Conservation (phyloP, 1,140 invertebrate genomes). For the Aplysia californica region DNA sequence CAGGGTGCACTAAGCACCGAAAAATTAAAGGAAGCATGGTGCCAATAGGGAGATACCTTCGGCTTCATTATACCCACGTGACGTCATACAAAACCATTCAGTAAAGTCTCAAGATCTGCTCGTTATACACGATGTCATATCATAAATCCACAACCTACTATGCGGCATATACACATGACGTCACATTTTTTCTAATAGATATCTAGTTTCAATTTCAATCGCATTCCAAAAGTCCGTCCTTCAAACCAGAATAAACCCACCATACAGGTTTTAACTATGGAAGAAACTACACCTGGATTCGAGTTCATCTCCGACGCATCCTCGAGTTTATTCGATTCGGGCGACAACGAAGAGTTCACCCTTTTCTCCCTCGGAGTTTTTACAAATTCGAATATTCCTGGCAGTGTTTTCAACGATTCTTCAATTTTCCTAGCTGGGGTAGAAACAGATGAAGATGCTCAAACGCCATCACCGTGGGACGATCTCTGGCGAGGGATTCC, state of each 20-base stretch:
- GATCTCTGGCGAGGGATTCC: conserved; percentile 56
- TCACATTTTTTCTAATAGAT: not conserved
- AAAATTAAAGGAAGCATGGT: no score
- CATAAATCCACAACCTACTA: not conserved
- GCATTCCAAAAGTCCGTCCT: not conserved
- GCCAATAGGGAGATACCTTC: no score
- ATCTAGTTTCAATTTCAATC: not conserved
- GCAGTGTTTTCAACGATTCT: conserved; percentile 11
- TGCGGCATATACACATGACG: not conserved
- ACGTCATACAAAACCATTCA: not conserved
- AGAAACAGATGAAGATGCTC: not conserved
- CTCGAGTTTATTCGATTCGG: not conserved
- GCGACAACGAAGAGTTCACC: conserved; percentile 10
- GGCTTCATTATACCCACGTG: no score
- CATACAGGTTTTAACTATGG: not conserved
- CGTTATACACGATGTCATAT: not conserved
- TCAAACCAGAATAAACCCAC: not conserved
- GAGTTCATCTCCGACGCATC: not conserved
- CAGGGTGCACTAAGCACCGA: no score
- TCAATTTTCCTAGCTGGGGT: not conserved
- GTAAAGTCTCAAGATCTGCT: not conserved
- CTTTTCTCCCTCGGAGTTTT: not conserved
- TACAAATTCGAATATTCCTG: not conserved
- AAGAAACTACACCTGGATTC: not conserved
- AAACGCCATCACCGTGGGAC: not conserved